A percentile compares a stretch with the other conserved stretches of the same genome.
Conservation (phyloP, 2,797 vertebrate species). For the Gymnothorax reevesii region DNA sequence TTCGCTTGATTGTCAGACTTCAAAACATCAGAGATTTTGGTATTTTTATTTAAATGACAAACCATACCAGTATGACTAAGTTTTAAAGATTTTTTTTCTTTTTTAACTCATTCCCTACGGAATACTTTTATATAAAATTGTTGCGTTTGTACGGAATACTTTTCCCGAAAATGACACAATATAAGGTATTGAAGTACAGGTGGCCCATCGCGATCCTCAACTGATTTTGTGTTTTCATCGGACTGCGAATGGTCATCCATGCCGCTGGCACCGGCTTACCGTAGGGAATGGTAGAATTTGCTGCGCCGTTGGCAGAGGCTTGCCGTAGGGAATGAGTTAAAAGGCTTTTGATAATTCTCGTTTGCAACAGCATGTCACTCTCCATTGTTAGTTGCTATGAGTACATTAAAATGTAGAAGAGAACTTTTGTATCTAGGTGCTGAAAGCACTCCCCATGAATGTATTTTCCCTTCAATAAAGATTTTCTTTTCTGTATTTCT, state of each 20-base stretch:
- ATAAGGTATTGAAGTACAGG: too few species aligned
- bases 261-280: too few species aligned
- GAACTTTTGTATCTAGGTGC: not conserved
- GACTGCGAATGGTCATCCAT: too few species aligned
- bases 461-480: slow-evolving; percentile 6
- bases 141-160: too few species aligned
- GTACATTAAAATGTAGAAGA: not conserved
- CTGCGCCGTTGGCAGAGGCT: too few species aligned
- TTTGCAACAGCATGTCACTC: not conserved
- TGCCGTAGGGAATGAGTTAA: not conserved
- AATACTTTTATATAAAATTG: too few species aligned
- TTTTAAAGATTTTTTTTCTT: not conserved
- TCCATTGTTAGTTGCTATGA: not conserved
- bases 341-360: not conserved
- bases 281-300: too few species aligned
- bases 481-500: not conserved
- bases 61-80: slow-evolving; percentile 7
- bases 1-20: slow-evolving; percentile 1
- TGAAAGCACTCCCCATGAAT: not conserved
- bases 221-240: too few species aligned
- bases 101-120: not conserved
- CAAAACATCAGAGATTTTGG: not conserved
- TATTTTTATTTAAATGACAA: slow-evolving; percentile 13
- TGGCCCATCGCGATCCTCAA: too few species aligned
- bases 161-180: too few species aligned